Conservation (phyloP, 2,888 invertebrate species). For the Mythimna pallens region DNA sequence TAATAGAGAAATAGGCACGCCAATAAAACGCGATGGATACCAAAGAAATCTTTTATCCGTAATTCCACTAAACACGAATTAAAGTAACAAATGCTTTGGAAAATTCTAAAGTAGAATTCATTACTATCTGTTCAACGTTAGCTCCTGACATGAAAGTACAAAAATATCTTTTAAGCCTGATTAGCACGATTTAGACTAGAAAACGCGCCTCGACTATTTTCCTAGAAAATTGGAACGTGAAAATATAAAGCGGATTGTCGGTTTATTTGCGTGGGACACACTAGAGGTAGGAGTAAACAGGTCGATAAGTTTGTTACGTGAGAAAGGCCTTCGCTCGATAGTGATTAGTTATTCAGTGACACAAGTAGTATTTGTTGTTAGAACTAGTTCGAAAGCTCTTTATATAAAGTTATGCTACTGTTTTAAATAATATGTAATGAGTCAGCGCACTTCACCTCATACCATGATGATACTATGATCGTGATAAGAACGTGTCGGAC, state of each 20-base stretch:
- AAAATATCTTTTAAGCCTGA: constrained; percentile 16
- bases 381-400: constrained; percentile 37
- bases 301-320: constrained; percentile 16
- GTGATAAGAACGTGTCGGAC: too few species aligned
- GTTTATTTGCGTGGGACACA: neutral
- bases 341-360: constrained; percentile 46
- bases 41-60: constrained; percentile 24
- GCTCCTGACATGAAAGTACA: neutral
- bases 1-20: constrained; percentile 14
- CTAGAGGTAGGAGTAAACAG: neutral
- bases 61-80: constrained; percentile 26
- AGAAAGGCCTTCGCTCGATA: constrained; percentile 22
- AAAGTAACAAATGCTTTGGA: constrained; percentile 20
- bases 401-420: constrained; percentile 16
- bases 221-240: neutral
- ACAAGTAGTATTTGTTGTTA: constrained; percentile 32
- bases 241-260: constrained; percentile 14
- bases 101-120: constrained; percentile 11
- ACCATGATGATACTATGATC: too few species aligned
- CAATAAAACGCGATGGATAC: constrained; percentile 17
- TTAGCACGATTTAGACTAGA: neutral
- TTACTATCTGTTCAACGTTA: constrained; percentile 24
- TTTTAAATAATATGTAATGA: neutral
- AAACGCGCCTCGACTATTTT: constrained; percentile 1
- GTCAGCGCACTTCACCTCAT: too few species aligned